Conservation (phyloP, 2,888 invertebrate species). For the Margaritifera margaritifera region DNA sequence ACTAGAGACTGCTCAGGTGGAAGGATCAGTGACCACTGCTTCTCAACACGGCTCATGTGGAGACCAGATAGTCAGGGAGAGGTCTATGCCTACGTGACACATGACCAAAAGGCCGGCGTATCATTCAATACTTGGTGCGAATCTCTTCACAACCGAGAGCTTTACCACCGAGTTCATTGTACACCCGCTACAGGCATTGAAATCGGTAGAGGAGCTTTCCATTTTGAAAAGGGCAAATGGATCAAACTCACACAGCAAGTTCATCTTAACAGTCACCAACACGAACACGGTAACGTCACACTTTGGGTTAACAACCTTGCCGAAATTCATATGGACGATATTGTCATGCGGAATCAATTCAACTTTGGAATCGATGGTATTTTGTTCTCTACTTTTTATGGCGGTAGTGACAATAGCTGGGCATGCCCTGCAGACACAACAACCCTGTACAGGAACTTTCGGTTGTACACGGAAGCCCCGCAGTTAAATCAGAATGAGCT, state of each 20-base stretch:
- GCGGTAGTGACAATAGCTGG: constrained; percentile 42
- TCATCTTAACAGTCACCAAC: constrained; percentile 43
- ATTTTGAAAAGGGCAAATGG: constrained; percentile 39
- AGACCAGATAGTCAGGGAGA: constrained; percentile 52
- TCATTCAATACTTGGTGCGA: constrained; percentile 17
- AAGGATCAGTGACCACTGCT: constrained; percentile 43
- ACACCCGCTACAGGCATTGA: constrained; percentile 12
- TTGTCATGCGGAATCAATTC: constrained; percentile 38
- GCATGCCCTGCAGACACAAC: constrained; percentile 47
- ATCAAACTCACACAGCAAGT: constrained; percentile 47
- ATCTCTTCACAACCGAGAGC: background rate
- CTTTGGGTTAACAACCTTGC: constrained; percentile 42
- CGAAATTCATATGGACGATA: constrained; percentile 29
- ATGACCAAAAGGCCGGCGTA: constrained; percentile 17
- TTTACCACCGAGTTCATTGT: constrained; percentile 13
- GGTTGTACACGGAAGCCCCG: constrained; percentile 16
- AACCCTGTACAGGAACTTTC: constrained; percentile 54
- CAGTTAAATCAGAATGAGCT: constrained; percentile 6
- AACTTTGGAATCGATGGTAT: constrained; percentile 44
- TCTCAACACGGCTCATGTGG: constrained; percentile 61
- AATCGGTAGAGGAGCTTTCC: constrained; percentile 27
- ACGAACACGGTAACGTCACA: constrained; percentile 41
- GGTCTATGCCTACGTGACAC: constrained; percentile 56
- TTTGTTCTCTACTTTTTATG: constrained; percentile 59
- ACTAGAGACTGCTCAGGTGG: constrained; percentile 48